These are phyloP conservation scores for Porites evermanni DNA, from an alignment of 92 coral and sea anemone genomes.

Conservation along the genomic window DNA sequence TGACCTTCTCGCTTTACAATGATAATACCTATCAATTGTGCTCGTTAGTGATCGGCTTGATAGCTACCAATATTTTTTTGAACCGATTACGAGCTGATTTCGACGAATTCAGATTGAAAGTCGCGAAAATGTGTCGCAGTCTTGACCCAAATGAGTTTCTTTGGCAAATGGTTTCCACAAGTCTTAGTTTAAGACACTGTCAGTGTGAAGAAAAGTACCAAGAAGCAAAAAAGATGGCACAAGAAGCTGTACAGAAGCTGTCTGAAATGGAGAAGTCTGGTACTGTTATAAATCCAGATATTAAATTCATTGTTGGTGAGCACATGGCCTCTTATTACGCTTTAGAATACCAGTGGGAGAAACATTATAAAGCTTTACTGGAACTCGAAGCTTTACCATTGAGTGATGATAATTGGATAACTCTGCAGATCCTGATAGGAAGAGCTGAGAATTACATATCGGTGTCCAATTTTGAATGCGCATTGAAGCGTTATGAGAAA, in stretches of 20 bases:
- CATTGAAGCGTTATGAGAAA: neutral
- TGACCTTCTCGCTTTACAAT: neutral
- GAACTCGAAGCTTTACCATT: neutral
- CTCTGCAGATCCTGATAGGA: neutral
- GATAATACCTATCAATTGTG: neutral
- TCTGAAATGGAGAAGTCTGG: neutral
- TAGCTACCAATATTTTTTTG: neutral
- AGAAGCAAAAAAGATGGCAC: neutral
- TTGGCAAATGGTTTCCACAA: neutral
- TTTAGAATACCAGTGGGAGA: neutral
- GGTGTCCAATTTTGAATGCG: neutral
- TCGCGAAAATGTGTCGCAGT: neutral
- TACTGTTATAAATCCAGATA: neutral
- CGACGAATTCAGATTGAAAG: neutral
- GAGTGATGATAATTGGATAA: neutral
- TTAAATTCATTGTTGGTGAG: neutral
- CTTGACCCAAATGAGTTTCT: neutral
- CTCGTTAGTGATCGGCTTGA: neutral
- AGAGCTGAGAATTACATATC: neutral
- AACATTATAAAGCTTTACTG: constrained; percentile 5
- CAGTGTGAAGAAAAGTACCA: neutral
- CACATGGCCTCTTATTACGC: constrained; percentile 1
- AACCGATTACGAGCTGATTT: neutral
- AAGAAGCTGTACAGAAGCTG: neutral
- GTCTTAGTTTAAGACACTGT: neutral